Evolutionary conservation across 2,888 invertebrate species (phyloP).

Genomic region (Microctonus hyperodae): DNA sequence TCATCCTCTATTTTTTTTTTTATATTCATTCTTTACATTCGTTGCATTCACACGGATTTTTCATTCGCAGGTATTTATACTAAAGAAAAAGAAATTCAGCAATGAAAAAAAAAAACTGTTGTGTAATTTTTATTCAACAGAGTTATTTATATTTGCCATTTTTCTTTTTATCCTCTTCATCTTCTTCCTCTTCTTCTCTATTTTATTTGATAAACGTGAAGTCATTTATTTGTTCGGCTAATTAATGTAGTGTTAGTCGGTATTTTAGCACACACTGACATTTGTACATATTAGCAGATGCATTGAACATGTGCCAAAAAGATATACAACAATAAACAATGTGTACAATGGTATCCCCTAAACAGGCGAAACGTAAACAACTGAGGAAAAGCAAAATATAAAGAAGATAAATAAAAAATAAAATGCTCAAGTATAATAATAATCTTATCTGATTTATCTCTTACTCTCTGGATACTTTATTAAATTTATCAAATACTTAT

Average conservation of each 20-base stretch:
- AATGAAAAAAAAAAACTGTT: background rate
- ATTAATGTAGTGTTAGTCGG: background rate
- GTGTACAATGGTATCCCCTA: constrained; percentile 8
- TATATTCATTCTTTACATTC: constrained; percentile 2
- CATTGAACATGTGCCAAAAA: background rate
- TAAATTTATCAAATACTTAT: no score
- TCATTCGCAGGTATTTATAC: constrained; percentile 1
- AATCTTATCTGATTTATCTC: constrained; percentile 7
- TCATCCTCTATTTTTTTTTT: background rate
- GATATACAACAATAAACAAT: background rate
- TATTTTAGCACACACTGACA: no score
- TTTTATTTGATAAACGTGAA: background rate
- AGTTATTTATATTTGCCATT: background rate
- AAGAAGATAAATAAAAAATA: constrained; percentile 1
- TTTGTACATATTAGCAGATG: background rate
- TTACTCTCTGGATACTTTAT: background rate
- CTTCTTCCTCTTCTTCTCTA: background rate
- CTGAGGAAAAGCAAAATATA: constrained; percentile 9
- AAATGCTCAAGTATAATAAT: background rate
- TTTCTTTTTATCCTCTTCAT: background rate
- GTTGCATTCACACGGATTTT: constrained; percentile 17
- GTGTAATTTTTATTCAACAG: background rate
- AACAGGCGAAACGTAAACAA: constrained; percentile 27
- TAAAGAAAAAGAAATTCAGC: background rate
- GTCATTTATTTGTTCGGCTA: background rate